Percentiles rank a stretch among this genome's conserved stretches.
Evolutionary conservation across 2,113 vertebrate genomes (phyloP).

Genomic region (Tetrao urogallus): DNA sequence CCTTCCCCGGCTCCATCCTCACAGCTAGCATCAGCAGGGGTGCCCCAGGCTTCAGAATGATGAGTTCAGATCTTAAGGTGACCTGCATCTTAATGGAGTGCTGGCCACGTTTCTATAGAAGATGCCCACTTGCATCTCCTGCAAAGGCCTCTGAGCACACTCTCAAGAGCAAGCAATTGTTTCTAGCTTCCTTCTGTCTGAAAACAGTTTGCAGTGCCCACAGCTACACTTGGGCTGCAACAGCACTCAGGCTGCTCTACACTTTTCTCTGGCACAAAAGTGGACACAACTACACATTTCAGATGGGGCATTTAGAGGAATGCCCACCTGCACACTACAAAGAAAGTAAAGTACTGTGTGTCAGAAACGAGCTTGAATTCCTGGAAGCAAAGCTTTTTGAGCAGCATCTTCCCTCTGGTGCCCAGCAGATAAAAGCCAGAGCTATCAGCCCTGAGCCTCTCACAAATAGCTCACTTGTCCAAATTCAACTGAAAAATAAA

Average conservation of each 20-base stretch:
- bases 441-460: background rate
- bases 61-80: background rate
- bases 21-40: background rate
- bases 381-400: background rate
- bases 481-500: background rate
- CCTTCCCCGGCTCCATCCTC: background rate
- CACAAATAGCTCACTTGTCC: accelerated
- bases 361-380: background rate
- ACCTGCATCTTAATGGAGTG: background rate
- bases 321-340: accelerated
- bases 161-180: background rate
- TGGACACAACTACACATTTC: background rate
- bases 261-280: constrained; percentile 9
- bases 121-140: background rate
- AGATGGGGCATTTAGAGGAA: background rate
- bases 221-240: background rate
- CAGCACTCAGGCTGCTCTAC: background rate
- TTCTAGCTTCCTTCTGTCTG: background rate
- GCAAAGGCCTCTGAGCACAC: background rate
- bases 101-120: background rate
- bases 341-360: accelerated
- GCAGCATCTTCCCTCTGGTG: background rate
- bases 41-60: background rate
- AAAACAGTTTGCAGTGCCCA: constrained; percentile 41
- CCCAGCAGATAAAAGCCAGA: background rate